phyloP scores from a whole-genome alignment of 2,113 vertebrate genomes.

The Centrocercus urophasianus region DNA sequence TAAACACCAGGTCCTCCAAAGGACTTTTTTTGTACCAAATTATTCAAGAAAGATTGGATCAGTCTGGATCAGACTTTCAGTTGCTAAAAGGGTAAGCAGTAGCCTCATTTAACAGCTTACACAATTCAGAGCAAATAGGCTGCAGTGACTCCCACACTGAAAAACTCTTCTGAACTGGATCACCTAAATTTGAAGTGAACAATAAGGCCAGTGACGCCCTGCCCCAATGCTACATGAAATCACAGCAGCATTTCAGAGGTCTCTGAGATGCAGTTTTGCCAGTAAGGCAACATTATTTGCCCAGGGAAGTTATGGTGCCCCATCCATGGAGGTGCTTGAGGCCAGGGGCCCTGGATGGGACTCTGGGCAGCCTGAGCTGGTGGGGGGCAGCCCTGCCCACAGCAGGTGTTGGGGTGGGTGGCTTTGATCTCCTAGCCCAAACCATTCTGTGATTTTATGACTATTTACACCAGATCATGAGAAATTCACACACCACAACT shows the following conservation, averaged over 20 bases:
- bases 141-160: background rate
- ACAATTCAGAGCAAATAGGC: background rate
- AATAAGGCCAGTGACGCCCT: background rate
- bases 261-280: background rate
- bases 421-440: background rate
- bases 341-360: background rate
- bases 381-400: background rate
- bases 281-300: background rate
- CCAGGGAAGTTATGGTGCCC: background rate
- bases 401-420: background rate
- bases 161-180: background rate
- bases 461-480: background rate
- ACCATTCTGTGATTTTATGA: background rate
- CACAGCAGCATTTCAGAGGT: background rate
- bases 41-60: background rate
- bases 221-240: background rate
- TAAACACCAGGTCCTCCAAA: background rate
- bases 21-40: background rate
- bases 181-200: background rate
- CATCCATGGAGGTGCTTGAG: background rate
- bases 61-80: background rate
- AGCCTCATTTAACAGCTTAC: background rate
- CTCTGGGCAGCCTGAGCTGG: background rate
- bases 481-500: background rate
- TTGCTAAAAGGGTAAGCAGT: background rate